Percentiles rank a stretch among this genome's conserved stretches.
phyloP scores from a whole-genome alignment of 2,113 vertebrate species.

The Lycaon pictus region DNA sequence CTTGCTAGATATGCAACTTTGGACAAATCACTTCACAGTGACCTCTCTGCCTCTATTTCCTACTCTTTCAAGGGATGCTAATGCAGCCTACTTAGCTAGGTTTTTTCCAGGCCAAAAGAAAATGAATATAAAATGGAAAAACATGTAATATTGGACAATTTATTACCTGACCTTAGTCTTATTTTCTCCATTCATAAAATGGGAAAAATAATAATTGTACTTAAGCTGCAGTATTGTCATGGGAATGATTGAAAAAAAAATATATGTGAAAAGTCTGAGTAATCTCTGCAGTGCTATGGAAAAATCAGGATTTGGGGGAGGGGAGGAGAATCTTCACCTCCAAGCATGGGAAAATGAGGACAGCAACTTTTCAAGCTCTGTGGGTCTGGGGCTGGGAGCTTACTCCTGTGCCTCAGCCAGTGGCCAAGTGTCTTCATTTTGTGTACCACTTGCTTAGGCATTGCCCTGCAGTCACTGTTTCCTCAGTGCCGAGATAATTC shows the following conservation, averaged over 20 bases:
- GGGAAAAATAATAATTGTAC: background rate
- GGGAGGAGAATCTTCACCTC: background rate
- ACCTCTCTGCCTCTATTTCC: background rate
- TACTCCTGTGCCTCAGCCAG: rapidly evolving
- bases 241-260: background rate
- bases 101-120: background rate
- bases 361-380: background rate
- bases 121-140: background rate
- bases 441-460: background rate
- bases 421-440: background rate
- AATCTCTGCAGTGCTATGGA: background rate
- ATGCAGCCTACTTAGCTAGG: background rate
- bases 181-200: background rate
- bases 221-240: background rate
- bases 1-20: background rate
- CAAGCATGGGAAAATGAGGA: background rate
- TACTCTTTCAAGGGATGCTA: background rate
- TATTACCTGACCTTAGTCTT: background rate
- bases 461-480: background rate
- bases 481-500: background rate
- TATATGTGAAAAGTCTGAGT: background rate
- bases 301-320: too few species aligned
- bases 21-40: background rate
- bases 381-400: background rate
- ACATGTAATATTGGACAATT: background rate